Evolutionary conservation across 2,888 invertebrate genomes (phyloP).

Genomic region (Patella depressa): DNA sequence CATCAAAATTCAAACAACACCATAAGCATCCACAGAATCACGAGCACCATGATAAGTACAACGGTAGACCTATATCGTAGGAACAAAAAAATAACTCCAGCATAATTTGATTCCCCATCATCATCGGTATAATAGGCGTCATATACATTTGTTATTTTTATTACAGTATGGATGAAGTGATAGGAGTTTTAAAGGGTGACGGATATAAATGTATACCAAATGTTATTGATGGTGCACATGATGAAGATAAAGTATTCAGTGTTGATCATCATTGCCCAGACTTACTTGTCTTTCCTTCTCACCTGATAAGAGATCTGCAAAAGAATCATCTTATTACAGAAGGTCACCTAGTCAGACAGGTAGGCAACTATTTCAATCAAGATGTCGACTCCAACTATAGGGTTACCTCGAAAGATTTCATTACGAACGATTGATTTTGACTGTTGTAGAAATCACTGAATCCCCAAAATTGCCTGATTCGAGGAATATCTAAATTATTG

Average conservation of each 20-base stretch:
- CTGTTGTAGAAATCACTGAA: too few relatives aligned
- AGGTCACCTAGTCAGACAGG: constrained; percentile 67
- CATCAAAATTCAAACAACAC: too few relatives aligned
- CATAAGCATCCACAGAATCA: too few relatives aligned
- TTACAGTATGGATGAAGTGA: constrained; percentile 51
- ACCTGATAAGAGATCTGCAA: constrained; percentile 50
- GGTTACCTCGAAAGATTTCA: neutral
- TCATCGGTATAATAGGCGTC: too few relatives aligned
- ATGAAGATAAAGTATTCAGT: constrained; percentile 51
- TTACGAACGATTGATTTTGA: neutral
- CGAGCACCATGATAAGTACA: too few relatives aligned
- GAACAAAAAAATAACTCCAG: too few relatives aligned
- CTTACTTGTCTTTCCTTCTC: constrained; percentile 61
- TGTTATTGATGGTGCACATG: constrained; percentile 25
- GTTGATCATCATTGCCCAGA: constrained; percentile 65
- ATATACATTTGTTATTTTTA: neutral
- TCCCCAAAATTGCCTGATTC: too few relatives aligned
- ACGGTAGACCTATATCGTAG: too few relatives aligned
- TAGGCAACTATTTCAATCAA: constrained; percentile 27
- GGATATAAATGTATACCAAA: constrained; percentile 46
- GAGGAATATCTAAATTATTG: neutral
- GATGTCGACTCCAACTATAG: neutral
- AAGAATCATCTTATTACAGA: constrained; percentile 51
- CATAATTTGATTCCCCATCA: too few relatives aligned
- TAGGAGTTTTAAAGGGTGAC: constrained; percentile 52